Conservation (phyloP, 2,888 invertebrate genomes). For the Zeuzera pyrina region DNA sequence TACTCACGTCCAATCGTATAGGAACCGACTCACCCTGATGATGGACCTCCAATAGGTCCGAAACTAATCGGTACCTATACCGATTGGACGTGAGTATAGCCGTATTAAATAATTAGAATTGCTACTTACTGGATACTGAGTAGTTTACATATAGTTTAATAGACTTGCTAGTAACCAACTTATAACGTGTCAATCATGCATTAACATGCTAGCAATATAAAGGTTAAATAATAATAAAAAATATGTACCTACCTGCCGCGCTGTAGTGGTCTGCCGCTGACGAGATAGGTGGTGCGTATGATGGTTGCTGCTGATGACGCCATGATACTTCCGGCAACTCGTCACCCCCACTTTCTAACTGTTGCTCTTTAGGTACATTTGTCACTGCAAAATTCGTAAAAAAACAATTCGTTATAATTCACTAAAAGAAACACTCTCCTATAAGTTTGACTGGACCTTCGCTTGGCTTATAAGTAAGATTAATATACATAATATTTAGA, state of each 20-base stretch:
- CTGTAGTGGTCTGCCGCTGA: slow-evolving; percentile 81
- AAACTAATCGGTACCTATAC: no score
- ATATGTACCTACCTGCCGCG: slow-evolving; percentile 71
- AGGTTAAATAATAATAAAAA: slow-evolving; percentile 10
- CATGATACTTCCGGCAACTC: slow-evolving; percentile 84
- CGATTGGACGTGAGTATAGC: no score
- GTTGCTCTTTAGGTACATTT: slow-evolving; percentile 84
- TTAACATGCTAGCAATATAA: background rate
- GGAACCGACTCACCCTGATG: no score
- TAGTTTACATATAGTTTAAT: background rate
- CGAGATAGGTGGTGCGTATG: slow-evolving; percentile 75
- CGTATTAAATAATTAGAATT: background rate
- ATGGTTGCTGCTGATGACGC: slow-evolving; percentile 79
- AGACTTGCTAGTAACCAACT: no score
- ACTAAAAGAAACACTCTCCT: no score
- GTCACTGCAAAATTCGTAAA: slow-evolving; percentile 69
- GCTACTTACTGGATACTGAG: background rate
- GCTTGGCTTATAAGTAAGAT: no score
- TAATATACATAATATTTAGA: no score
- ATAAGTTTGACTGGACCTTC: no score
- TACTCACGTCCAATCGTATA: no score
- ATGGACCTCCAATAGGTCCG: no score
- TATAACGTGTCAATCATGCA: no score
- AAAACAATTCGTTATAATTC: no score
- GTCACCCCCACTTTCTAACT: slow-evolving; percentile 81